Base-by-base conservation (phyloP, 1,140 invertebrate genomes). In the Drosophila azteca region DNA sequence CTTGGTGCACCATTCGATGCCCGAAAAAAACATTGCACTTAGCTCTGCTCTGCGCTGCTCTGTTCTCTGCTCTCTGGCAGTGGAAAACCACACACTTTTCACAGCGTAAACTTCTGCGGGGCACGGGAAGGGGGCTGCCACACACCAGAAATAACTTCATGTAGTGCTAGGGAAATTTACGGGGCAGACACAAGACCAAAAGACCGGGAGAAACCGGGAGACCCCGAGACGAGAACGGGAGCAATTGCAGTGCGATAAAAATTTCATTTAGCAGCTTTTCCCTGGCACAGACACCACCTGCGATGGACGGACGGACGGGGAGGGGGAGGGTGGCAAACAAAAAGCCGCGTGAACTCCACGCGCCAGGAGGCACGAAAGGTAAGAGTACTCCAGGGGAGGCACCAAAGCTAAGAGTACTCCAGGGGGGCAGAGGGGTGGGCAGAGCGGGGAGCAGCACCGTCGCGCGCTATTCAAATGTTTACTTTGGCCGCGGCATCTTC, bases 191-290 rank as follows among this genome's bases (percentile, higher is more conserved):
- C 11, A 3, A 11, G 35, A 39, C 11, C 4, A 11, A 13, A 11
- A 4, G 35, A 8, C n/a, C 11, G 4, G 17, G 13, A 79, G 64
- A 72, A 80, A 20, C 17, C 17, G 17, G 17, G 8, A 9, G 31
- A 35, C 8, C 9, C 8, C 9, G 31, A 9, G 35, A 31, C 35
- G 4, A 35, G 13, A 79, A 81, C 58, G 76, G 55, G 52, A 83
- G 72, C 83, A 79, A 87, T 87, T 87, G 79, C 76, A 83, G 83
- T 68, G 79, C 79, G 53, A 79, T 87, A 88, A 87, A 87, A 87
- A 77, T 77, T 83, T 76, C 71, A 88, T 88, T 87, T 72, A 72
- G 66, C 62, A 76, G 24, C 58, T 72, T 62, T 76, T 61, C 62
- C 35, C 50, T 29, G 55, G 60, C 66, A 78, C 66, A 67, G 48